A percentile compares a stretch with the other conserved stretches of the same genome.
These are phyloP conservation scores for Taxidea taxus DNA, from an alignment of 2,113 vertebrate genomes.

Conservation along the genomic window DNA sequence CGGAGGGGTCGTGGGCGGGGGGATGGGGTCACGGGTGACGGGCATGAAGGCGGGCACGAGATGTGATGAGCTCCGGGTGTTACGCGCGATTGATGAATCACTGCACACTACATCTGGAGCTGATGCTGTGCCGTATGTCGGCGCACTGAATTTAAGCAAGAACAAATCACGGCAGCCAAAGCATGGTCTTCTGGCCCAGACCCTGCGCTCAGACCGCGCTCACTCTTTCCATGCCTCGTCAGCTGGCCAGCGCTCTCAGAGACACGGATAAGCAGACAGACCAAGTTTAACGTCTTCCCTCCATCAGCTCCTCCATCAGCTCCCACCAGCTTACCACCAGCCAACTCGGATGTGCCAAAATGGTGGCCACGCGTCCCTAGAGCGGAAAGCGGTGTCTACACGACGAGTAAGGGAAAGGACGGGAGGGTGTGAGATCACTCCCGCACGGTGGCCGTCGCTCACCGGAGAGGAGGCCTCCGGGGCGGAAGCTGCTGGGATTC, in stretches of 20 bases:
- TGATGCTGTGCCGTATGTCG: neutral
- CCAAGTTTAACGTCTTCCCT: neutral
- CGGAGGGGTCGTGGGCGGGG: neutral
- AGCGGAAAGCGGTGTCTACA: neutral
- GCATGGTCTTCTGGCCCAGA: fast-evolving
- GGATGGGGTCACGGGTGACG: too few species aligned
- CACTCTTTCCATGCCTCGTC: fast-evolving
- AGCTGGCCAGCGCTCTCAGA: neutral
- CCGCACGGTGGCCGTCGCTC: fast-evolving
- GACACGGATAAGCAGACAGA: neutral
- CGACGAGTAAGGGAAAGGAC: fast-evolving
- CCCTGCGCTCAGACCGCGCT: fast-evolving
- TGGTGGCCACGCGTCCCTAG: fast-evolving
- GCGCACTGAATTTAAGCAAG: neutral
- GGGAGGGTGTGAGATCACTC: neutral
- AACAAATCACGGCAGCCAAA: neutral
- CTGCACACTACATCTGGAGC: too few species aligned
- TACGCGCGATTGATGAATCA: neutral
- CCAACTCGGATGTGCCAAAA: neutral
- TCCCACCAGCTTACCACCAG: too few species aligned
- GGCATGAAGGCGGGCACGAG: too few species aligned
- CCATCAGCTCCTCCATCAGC: too few species aligned
- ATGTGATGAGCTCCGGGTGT: neutral
- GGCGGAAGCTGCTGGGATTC: neutral
- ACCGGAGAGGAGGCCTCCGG: too few species aligned